Evolutionary conservation across 2,113 vertebrate genomes (phyloP), one percentile per base, ranked within the genome.

Genomic region (Xyliphius kryptos): DNA sequence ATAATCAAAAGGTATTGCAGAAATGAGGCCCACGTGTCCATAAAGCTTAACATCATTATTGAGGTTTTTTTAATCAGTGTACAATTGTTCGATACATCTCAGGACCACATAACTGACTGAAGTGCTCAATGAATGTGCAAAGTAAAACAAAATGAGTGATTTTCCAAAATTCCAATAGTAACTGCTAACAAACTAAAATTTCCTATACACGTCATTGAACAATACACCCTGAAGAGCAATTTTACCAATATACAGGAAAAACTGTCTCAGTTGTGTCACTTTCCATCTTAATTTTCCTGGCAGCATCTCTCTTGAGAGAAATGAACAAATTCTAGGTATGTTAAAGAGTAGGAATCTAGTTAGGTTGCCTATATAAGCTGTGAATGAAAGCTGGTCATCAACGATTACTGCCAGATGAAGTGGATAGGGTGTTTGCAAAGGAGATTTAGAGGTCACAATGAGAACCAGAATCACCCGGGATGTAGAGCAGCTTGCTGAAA

Each of bases 131-230:
- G 9, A 41, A 41, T 41, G 40, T 3, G 40, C 9, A 47, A 47
- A 11, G 19, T 51, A 40, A 56, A 54, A 72, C 26, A 63, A 20
- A 68, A 57, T 6, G n/a, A 17, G 1, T 40, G 56, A 36, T 66
- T 68, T 32, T 16, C 43, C 15, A 61, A 63, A 51, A 72, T 57
- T 32, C 55, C 19, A 21, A 68, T 17, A 47, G 53, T 54, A 64
- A 59, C 66, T 16, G 60, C 68, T 9, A 69, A 56, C n/a, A 69
- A 52, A 54, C 68, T 64, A 21, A 64, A 64, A 20, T 68, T 71
- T n/a, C 26, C 54, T 22, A 51, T 66, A 71, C 1, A 56, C 43
- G 37, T 60, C 49, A 9, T 52, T 43, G 47, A 15, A 26, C 51
- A 71, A 55, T 19, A 66, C 50, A 61, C 64, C 57, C 10, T 12